These are phyloP conservation scores for Triplophysa siluroides DNA, from an alignment of 2,113 vertebrate genomes.

Conservation along the genomic window DNA sequence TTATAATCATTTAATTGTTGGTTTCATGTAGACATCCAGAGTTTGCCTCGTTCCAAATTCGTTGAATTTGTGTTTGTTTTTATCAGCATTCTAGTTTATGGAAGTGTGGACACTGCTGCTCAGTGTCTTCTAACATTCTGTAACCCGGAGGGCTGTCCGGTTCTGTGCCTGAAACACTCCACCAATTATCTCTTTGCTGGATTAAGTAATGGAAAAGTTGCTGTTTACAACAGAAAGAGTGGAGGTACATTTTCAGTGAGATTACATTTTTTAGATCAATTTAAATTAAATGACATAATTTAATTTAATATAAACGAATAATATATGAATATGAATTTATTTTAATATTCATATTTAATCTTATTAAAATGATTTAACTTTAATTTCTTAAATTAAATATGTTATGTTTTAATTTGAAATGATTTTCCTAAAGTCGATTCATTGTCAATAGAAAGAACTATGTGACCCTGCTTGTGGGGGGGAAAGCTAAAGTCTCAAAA, in stretches of 20 bases:
- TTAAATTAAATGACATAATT: background rate
- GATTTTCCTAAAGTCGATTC: no score
- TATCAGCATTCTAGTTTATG: constrained; percentile 76
- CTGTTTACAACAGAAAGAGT: constrained; percentile 71
- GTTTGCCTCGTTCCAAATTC: background rate
- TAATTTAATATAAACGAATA: no score
- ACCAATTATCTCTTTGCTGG: constrained; percentile 75
- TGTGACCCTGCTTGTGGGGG: no score
- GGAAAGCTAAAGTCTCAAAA: no score
- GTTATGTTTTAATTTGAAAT: no score
- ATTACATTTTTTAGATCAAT: background rate
- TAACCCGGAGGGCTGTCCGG: constrained; percentile 72
- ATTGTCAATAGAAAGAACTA: no score
- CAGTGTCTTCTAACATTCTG: constrained; percentile 76
- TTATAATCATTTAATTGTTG: background rate
- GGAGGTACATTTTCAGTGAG: constrained; percentile 72
- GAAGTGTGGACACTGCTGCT: constrained; percentile 78
- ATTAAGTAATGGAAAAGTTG: constrained; percentile 78
- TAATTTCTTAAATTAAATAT: no score
- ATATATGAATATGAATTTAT: background rate
- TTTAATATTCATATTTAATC: background rate
- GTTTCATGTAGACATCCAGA: background rate
- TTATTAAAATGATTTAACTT: no score
- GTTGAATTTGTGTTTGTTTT: constrained; percentile 17
- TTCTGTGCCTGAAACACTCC: constrained; percentile 77